Evolutionary conservation across 2,888 invertebrate species (phyloP).

Genomic region (Emmelina monodactyla): DNA sequence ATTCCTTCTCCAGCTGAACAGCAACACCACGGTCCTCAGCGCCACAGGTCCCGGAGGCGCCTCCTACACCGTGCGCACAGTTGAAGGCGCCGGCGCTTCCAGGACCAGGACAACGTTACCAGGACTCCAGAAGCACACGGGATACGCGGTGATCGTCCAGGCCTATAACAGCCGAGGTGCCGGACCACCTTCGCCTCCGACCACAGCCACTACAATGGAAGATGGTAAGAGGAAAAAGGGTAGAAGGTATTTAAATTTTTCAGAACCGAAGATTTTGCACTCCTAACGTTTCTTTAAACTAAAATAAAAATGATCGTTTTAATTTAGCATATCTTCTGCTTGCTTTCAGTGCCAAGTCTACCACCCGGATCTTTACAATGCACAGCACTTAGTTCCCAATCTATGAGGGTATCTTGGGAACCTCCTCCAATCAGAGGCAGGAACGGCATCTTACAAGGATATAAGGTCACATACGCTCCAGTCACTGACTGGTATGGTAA

Average conservation of each 20-base stretch:
- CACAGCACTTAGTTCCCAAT: constrained; percentile 83
- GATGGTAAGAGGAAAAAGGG: constrained; percentile 81
- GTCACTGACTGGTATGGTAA: constrained; percentile 82
- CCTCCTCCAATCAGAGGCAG: constrained; percentile 82
- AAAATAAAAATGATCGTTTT: too few species aligned
- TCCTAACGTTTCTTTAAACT: too few species aligned
- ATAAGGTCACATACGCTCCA: constrained; percentile 82
- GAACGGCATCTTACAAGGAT: constrained; percentile 85
- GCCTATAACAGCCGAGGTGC: constrained; percentile 88
- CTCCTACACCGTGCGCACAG: constrained; percentile 77
- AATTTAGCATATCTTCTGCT: too few species aligned
- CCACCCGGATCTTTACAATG: constrained; percentile 85
- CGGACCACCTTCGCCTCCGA: constrained; percentile 83
- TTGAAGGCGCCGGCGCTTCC: constrained; percentile 78
- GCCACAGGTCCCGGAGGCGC: constrained; percentile 56
- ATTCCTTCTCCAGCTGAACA: constrained; percentile 43
- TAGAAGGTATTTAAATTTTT: too few species aligned
- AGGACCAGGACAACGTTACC: constrained; percentile 70
- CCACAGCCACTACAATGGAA: constrained; percentile 82
- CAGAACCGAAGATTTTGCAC: too few species aligned
- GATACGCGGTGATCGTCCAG: constrained; percentile 84
- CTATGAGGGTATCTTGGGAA: constrained; percentile 86
- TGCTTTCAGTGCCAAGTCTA: constrained; percentile 78
- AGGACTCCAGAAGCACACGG: constrained; percentile 79
- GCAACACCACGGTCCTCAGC: constrained; percentile 49